These are phyloP conservation scores for Melanotaenia nigrans DNA, from an alignment of 2,797 vertebrate genomes.

Conservation along the genomic window DNA sequence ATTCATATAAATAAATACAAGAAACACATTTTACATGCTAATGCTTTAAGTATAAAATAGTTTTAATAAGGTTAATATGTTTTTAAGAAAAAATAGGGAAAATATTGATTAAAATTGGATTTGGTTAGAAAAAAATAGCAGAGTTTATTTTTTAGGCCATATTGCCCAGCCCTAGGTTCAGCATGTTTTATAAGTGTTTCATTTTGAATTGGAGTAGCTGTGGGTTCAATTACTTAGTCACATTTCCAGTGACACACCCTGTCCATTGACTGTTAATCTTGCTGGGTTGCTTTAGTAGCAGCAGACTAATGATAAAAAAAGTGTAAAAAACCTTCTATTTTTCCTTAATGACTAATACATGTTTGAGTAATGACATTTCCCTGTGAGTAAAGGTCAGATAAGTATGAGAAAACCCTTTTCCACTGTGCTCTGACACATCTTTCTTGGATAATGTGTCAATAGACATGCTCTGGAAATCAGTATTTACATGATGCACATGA, in stretches of 20 bases:
- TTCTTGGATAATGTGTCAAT: constrained; percentile 78
- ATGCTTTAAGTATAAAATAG: no score
- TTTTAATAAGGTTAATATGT: no score
- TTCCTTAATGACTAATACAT: constrained; percentile 68
- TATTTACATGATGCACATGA: constrained; percentile 69
- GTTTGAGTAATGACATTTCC: constrained; percentile 53
- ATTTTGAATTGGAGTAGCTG: constrained; percentile 59
- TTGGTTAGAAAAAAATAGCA: no score
- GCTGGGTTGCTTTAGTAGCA: constrained; percentile 49
- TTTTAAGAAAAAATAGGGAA: no score
- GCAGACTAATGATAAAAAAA: constrained; percentile 61
- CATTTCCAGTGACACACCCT: constrained; percentile 64
- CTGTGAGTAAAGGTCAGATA: constrained; percentile 60
- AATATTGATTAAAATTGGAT: no score
- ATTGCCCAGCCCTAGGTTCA: constrained; percentile 14
- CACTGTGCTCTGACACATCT: constrained; percentile 49
- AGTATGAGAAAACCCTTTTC: constrained; percentile 64
- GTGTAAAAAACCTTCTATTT: constrained; percentile 69
- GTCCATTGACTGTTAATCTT: constrained; percentile 59
- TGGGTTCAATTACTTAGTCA: constrained; percentile 66
- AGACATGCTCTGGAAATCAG: constrained; percentile 64
- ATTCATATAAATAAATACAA: no score
- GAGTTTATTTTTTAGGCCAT: no score
- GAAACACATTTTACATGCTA: no score
- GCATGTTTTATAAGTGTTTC: constrained; percentile 60